These are phyloP conservation scores for Drosophila mauritiana DNA, from an alignment of 1,140 invertebrate genomes.

Conservation along the genomic window DNA sequence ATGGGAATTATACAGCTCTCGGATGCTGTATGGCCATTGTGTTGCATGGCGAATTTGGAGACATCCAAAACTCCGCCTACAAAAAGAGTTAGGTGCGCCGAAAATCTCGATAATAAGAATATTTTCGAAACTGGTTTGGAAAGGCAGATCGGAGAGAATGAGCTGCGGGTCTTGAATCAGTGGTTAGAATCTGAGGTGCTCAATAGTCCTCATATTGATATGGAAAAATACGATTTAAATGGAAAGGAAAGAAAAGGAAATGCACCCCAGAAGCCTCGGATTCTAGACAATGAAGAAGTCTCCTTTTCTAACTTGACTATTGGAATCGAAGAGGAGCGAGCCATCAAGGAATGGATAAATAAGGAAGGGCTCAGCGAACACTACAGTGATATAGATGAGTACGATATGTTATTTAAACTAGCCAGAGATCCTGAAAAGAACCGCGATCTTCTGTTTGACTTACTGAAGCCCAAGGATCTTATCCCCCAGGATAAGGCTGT, in stretches of 20 bases:
- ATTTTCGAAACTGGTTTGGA: too few relatives aligned
- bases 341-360: constrained; percentile 25
- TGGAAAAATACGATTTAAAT: too few relatives aligned
- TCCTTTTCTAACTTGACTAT: background rate
- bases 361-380: constrained; percentile 13
- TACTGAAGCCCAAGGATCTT: constrained; percentile 11
- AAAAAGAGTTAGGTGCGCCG: too few relatives aligned
- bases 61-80: background rate
- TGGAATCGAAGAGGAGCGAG: constrained; percentile 18
- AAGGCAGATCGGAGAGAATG: too few relatives aligned
- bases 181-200: too few relatives aligned
- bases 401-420: constrained; percentile 22
- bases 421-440: constrained; percentile 11
- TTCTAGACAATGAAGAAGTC: background rate
- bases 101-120: too few relatives aligned
- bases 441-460: background rate
- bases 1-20: background rate
- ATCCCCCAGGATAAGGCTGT: background rate
- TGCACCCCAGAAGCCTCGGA: background rate
- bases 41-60: background rate
- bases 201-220: too few relatives aligned
- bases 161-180: too few relatives aligned
- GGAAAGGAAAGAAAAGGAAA: background rate
- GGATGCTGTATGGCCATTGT: constrained; percentile 21
- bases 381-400: constrained; percentile 30